Evolutionary conservation across 2,888 invertebrate genomes (phyloP).

Genomic region (Pilophorus perplexus): DNA sequence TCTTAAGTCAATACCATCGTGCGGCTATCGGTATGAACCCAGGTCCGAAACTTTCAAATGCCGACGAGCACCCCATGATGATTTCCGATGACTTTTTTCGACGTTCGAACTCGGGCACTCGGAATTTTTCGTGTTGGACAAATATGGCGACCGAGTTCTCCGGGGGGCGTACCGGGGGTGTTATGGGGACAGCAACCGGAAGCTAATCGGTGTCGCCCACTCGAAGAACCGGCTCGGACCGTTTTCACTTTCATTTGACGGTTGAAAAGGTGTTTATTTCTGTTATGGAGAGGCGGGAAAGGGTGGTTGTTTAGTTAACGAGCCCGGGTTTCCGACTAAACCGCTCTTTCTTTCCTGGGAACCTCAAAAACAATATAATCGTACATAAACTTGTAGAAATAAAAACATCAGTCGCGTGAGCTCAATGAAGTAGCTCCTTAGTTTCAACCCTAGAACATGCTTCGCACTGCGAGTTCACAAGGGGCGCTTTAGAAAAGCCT

Average conservation of each 20-base stretch:
- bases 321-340: neutral
- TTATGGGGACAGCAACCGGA: neutral
- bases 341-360: no score
- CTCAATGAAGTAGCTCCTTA: no score
- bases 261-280: neutral
- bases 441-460: no score
- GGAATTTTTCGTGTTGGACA: no score
- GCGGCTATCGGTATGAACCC: conserved; percentile 53
- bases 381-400: no score
- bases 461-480: no score
- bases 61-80: conserved; percentile 53
- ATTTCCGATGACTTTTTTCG: conserved; percentile 9
- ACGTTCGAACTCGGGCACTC: no score
- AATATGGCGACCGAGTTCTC: no score
- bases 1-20: conserved; percentile 55
- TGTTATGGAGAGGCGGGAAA: neutral
- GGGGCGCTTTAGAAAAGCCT: no score
- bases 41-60: conserved; percentile 54
- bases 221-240: conserved; percentile 9
- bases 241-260: conserved; percentile 8
- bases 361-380: no score
- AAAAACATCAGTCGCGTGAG: no score
- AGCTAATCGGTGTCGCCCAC: conserved; percentile 6
- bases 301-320: neutral
- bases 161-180: conserved; percentile 1